phyloP scores from a whole-genome alignment of 2,888 invertebrate species.

The Clistopyga incitator region DNA sequence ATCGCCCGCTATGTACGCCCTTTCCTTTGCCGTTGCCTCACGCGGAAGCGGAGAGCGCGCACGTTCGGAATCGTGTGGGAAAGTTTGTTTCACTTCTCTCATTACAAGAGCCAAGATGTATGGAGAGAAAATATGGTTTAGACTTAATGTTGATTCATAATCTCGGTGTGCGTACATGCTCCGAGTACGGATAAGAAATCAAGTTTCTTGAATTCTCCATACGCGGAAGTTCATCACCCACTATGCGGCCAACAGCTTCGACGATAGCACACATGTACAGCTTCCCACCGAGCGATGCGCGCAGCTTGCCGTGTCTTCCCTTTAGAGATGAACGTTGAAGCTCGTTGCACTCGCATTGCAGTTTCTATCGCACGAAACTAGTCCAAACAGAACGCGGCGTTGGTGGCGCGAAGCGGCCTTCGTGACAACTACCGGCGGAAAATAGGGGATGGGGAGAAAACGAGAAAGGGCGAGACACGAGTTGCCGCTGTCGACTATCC shows the following conservation, averaged over 20 bases:
- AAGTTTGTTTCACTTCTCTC: constrained; percentile 53
- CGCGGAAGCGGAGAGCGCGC: constrained; percentile 10
- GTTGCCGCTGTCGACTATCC: constrained; percentile 36
- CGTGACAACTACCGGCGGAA: constrained; percentile 6
- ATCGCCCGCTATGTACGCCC: neutral
- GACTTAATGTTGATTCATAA: constrained; percentile 47
- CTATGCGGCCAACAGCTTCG: constrained; percentile 8
- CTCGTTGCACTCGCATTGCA: constrained; percentile 65
- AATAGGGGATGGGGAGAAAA: constrained; percentile 7
- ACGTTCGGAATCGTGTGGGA: constrained; percentile 36
- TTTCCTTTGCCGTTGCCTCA: neutral
- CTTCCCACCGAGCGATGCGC: neutral
- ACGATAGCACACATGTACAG: constrained; percentile 37
- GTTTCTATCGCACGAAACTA: constrained; percentile 63
- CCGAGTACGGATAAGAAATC: constrained; percentile 13
- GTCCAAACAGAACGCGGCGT: constrained; percentile 69
- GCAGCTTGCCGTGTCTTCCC: neutral
- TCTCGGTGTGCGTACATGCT: constrained; percentile 35
- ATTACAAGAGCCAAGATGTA: constrained; percentile 35
- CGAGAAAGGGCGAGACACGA: constrained; percentile 15
- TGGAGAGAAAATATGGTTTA: constrained; percentile 42
- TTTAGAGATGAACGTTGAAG: constrained; percentile 35
- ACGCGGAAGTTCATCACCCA: constrained; percentile 60
- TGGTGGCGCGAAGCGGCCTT: neutral
- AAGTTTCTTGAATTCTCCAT: constrained; percentile 37